Evolutionary conservation across 2,888 invertebrate species (phyloP).

Genomic region (Camptogramma bilineatum): DNA sequence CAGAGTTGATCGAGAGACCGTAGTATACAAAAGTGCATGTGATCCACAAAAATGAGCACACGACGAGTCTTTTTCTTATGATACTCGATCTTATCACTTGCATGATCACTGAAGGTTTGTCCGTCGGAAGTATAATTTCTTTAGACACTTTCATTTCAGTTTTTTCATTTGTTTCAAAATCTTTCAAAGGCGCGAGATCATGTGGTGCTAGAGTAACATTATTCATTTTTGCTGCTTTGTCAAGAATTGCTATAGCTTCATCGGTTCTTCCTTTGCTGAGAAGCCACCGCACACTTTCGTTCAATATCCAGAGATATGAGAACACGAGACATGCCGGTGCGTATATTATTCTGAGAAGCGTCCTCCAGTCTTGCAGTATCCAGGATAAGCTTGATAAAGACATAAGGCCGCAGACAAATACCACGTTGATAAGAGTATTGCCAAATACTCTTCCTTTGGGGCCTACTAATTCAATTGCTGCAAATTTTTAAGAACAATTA

Average conservation of each 20-base stretch:
- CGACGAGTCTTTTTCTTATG: slow-evolving; percentile 84
- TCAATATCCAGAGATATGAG: slow-evolving; percentile 88
- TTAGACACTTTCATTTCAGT: slow-evolving; percentile 39
- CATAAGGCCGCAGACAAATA: slow-evolving; percentile 90
- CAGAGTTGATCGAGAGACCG: slow-evolving; percentile 91
- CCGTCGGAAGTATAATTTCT: slow-evolving; percentile 41
- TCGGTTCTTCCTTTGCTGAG: slow-evolving; percentile 88
- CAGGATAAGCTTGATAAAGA: slow-evolving; percentile 88
- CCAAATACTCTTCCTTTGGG: slow-evolving; percentile 90
- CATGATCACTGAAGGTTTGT: slow-evolving; percentile 58
- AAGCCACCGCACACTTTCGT: slow-evolving; percentile 92
- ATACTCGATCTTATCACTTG: slow-evolving; percentile 84
- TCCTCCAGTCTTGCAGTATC: slow-evolving; percentile 89
- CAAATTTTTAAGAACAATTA: slow-evolving; percentile 46
- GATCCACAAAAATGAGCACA: slow-evolving; percentile 91
- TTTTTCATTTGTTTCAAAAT: slow-evolving; percentile 52
- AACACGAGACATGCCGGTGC: slow-evolving; percentile 88
- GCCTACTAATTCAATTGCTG: slow-evolving; percentile 92
- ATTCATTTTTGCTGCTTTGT: slow-evolving; percentile 88
- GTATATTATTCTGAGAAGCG: slow-evolving; percentile 88
- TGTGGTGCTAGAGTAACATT: slow-evolving; percentile 77
- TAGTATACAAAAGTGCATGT: slow-evolving; percentile 93
- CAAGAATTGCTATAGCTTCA: slow-evolving; percentile 87
- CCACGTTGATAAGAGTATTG: slow-evolving; percentile 89
- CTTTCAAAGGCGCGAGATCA: slow-evolving; percentile 67